Evolutionary conservation across 2,113 vertebrate species (phyloP).

Genomic region (Gopherus flavomarginatus): DNA sequence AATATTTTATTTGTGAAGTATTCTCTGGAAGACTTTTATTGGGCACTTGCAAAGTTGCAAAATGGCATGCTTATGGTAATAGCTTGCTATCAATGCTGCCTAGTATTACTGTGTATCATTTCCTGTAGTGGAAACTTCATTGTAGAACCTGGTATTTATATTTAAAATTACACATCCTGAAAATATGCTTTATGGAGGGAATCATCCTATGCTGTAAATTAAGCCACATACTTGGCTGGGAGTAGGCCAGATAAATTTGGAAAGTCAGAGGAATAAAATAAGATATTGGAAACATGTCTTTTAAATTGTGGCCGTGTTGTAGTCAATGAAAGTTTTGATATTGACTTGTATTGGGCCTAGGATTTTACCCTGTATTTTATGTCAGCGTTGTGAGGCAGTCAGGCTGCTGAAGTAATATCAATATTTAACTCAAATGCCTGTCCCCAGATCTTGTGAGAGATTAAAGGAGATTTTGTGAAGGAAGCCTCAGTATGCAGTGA

Average conservation of each 20-base stretch:
- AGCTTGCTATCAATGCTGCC: constrained; percentile 27
- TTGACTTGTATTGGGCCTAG: not conserved
- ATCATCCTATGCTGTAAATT: not conserved
- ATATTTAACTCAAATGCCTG: not conserved
- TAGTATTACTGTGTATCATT: not conserved
- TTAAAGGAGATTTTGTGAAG: not conserved
- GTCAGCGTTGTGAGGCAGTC: accelerated
- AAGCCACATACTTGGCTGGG: not conserved
- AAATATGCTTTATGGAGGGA: not conserved
- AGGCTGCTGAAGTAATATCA: not conserved
- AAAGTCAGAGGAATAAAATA: not conserved
- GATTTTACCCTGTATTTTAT: not conserved
- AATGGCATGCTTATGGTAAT: not conserved
- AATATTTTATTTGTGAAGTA: constrained; percentile 30
- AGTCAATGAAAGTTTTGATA: not conserved
- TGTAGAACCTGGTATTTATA: not conserved
- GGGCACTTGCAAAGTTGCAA: constrained; percentile 40
- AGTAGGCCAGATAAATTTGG: accelerated
- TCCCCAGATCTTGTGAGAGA: not conserved
- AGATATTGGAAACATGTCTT: not conserved
- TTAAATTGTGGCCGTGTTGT: accelerated
- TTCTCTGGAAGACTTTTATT: constrained; percentile 57
- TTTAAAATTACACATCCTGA: not conserved
- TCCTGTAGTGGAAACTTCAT: constrained; percentile 30
- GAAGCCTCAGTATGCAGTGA: not conserved